Base-by-base conservation (phyloP, 2,797 vertebrate species). In the Phoeniculus purpureus region DNA sequence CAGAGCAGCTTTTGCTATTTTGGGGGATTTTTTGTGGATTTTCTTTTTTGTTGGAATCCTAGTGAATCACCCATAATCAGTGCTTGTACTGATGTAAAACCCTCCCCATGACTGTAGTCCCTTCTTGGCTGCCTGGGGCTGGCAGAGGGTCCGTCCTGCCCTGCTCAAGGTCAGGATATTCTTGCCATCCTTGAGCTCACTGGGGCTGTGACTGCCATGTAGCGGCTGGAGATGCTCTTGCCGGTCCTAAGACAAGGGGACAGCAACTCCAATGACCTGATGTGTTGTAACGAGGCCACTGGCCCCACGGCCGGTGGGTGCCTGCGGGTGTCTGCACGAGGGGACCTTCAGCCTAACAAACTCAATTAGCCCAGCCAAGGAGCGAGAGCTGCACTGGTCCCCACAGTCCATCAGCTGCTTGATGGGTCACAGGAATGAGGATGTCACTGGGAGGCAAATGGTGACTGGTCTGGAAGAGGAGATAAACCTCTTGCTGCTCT, bases 361-460 rank as follows among this genome's bases (percentile, higher is more conserved):
- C 47, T 73, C 48, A 27, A 18, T 52, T 34, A 80, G 48, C 56
- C 1, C 1, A 32, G 43, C 5, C 0, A 1, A 26, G 75, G 75
- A 67, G 72, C 5, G 0, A 6, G 1, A 0, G 3, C n/a, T 22
- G 27, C 62, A 81, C 10, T 0, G 1, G 74, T 29, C 31, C 34
- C 8, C 29, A 32, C 0, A 5, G 22, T 4, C 37, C 66, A 2
- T 55, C 9, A 6, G 31, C 47, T 6, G 54, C 47, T 7, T 55
- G 32, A 1, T 1, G 20, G 4, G 15, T 31, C 29, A n/a, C 66
- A 6, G 6, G 37, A 11, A 52, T 22, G 48, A 14, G 17, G 17
- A 23, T 20, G 51, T 45, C 58, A 52, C 31, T 1, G 2, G 52
- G 32, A 52, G 67, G 61, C 5, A 3, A 71, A 45, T 2, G 1